Evolutionary conservation across 2,113 vertebrate genomes (phyloP).

Genomic region (Nannobrachium achirus): DNA sequence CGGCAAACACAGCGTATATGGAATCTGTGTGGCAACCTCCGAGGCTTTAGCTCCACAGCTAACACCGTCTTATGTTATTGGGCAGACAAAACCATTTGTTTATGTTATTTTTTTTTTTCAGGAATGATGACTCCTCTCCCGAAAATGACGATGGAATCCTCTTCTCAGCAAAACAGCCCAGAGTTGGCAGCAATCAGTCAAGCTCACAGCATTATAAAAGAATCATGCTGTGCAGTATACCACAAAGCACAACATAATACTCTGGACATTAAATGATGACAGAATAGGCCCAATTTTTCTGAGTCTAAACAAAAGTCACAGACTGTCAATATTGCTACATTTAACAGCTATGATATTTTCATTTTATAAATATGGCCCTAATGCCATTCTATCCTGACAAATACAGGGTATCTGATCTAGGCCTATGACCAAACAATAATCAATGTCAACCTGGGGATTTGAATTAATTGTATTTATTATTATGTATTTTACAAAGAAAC

Average conservation of each 20-base stretch:
- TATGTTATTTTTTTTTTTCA: constrained; percentile 26
- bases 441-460: neutral
- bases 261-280: too few species aligned
- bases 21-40: constrained; percentile 4
- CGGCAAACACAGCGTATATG: constrained; percentile 49
- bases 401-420: neutral
- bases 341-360: too few species aligned
- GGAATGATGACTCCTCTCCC: constrained; percentile 2
- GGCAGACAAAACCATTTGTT: constrained; percentile 35
- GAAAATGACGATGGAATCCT: neutral
- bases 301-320: too few species aligned
- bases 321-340: too few species aligned
- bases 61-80: constrained; percentile 26
- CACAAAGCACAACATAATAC: too few species aligned
- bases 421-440: neutral
- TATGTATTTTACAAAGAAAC: neutral
- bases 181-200: constrained; percentile 37
- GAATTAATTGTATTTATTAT: too few species aligned
- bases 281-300: too few species aligned
- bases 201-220: constrained; percentile 8
- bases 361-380: too few species aligned
- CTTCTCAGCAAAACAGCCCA: neutral
- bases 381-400: too few species aligned
- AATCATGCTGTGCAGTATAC: neutral
- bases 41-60: constrained; percentile 42